Percentiles rank a stretch among this genome's conserved stretches.
Evolutionary conservation across 2,797 vertebrate genomes (phyloP).

Genomic region (Muraenolepis orangiensis): DNA sequence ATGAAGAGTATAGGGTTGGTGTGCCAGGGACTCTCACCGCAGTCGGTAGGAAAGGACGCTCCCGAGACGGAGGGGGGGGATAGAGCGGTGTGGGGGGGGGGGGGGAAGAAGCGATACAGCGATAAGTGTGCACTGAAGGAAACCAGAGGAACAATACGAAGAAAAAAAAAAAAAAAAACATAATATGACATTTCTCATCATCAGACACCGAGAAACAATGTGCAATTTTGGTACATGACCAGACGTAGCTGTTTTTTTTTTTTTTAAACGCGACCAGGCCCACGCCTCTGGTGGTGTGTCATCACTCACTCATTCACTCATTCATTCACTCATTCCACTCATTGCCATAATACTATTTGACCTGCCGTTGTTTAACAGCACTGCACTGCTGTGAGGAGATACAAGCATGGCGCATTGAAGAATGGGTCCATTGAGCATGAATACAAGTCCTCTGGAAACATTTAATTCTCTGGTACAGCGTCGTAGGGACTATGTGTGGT

Average conservation of each 20-base stretch:
- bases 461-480: not conserved
- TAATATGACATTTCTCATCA: slow-evolving; percentile 9
- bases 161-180: slow-evolving; percentile 8
- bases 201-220: not conserved
- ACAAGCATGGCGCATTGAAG: not conserved
- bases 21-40: slow-evolving; percentile 45
- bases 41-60: slow-evolving; percentile 23
- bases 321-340: not conserved
- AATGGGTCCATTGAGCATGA: not conserved
- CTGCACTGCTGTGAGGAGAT: not conserved
- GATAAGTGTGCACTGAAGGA: slow-evolving; percentile 31
- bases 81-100: too few species aligned
- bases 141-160: slow-evolving; percentile 16
- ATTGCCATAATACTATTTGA: not conserved
- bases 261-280: not conserved
- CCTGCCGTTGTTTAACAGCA: not conserved
- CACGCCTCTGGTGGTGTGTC: not conserved
- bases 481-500: not conserved
- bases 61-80: slow-evolving; percentile 37
- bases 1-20: slow-evolving; percentile 6
- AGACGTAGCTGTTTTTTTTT: not conserved
- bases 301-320: not conserved
- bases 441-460: not conserved
- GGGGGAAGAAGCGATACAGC: slow-evolving; percentile 28
- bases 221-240: not conserved